Evolutionary conservation across 2,113 vertebrate species (phyloP), one percentile per base, ranked within the genome.

Genomic region (Pao palembangensis): DNA sequence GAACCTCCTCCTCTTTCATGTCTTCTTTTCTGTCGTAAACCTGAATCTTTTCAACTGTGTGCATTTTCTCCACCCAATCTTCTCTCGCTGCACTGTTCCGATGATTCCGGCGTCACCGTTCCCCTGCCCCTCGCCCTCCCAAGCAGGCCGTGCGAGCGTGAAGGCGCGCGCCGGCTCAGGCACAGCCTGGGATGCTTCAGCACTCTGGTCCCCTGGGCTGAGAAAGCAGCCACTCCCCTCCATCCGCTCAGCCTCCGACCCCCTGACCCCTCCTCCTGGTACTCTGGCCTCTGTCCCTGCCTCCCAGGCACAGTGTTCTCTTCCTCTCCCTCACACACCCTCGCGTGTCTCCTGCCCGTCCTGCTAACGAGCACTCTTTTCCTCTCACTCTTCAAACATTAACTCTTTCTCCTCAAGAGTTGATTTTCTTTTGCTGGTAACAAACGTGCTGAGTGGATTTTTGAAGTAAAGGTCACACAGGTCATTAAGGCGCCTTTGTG

Each of bases 221-320:
- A 90, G 83, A 90, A 89, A 82, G 73, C 81, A 63, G 68, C 86
- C 25, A 52, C 89, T 65, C 84, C 90, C 83, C 83, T 90, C 64
- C 90, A 90, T 83, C 83, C 89, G 57, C 87, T 90, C 82, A 76
- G 69, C 81, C 68, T 87, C 70, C 91, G 85, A 67, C 87, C 91
- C 88, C 87, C 89, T 51, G 70, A 79, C 75, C 87, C 89, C 79
- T 57, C 88, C 85, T 92, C 90, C 91, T 92, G 92, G 92, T 94
- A 92, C 90, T 94, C 92, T 86, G 89, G 88, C 92, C 90, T 94
- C 90, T 92, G 91, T 90, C 92, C 92, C 93, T 93, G 91, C 88
- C 93, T 93, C 87, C 91, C 93, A 95, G 93, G 93, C 93, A 94
- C 92, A 90, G 92, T 94, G 81, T 90, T 48, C 65, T 75, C 82